Percentiles rank a stretch among this genome's conserved stretches.
Conservation (phyloP, 2,113 vertebrate species). For the Lutjanus erythropterus region DNA sequence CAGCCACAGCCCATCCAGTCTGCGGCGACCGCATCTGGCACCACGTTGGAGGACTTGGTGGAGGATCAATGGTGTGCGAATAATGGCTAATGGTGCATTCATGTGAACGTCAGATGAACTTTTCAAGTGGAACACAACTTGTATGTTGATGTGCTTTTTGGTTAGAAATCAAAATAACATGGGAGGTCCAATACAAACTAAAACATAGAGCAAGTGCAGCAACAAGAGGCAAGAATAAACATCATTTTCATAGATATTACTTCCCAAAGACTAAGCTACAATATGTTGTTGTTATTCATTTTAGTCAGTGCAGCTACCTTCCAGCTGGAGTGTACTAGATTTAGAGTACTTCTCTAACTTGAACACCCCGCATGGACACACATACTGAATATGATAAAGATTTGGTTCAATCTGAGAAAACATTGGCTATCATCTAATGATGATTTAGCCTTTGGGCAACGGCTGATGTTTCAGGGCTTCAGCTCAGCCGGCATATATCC, state of each 20-base stretch:
- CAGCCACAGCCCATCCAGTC: slow-evolving; percentile 22
- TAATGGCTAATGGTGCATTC: slow-evolving; percentile 47
- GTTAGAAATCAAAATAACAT: neutral
- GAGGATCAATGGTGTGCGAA: slow-evolving; percentile 24
- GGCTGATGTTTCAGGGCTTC: too few species aligned
- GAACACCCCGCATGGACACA: neutral
- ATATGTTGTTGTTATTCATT: neutral
- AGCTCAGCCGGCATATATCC: too few species aligned
- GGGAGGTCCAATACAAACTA: neutral
- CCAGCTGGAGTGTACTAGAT: neutral
- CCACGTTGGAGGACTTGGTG: neutral
- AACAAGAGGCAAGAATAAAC: neutral
- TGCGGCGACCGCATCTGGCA: slow-evolving; percentile 26
- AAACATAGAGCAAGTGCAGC: neutral
- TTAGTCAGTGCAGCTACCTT: neutral
- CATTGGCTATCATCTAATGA: too few species aligned
- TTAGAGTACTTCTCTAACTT: neutral
- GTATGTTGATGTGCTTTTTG: neutral
- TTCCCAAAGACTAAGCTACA: neutral
- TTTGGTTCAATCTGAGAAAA: neutral
- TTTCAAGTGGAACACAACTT: slow-evolving; percentile 6
- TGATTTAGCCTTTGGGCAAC: too few species aligned
- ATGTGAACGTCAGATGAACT: neutral
- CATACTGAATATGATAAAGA: neutral
- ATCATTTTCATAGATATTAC: neutral